Conservation (phyloP, 2,113 vertebrate genomes). For the Capra hircus region DNA sequence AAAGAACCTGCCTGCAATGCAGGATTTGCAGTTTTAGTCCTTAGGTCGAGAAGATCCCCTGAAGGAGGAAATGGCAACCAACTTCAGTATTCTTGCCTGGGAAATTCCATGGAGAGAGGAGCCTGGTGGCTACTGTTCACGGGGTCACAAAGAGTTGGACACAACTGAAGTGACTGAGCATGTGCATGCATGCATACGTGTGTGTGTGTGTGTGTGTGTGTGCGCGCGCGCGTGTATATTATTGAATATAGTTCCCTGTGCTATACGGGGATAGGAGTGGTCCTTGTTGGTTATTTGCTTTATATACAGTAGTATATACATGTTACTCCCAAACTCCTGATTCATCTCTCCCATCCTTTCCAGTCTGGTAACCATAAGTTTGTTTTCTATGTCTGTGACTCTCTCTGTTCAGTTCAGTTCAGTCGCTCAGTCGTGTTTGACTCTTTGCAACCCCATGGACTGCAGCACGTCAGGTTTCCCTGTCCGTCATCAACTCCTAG, state of each 20-base stretch:
- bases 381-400: not conserved
- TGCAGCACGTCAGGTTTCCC: not conserved
- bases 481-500: not conserved
- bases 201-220: not conserved
- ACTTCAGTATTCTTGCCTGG: not conserved
- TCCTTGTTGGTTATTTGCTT: not conserved
- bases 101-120: not conserved
- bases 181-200: not conserved
- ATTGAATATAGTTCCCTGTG: not conserved
- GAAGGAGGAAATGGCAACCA: not conserved
- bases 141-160: not conserved
- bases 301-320: not conserved
- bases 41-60: not conserved
- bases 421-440: accelerated
- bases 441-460: not conserved
- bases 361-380: not conserved
- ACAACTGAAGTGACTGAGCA: not conserved
- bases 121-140: not conserved
- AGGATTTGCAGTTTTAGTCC: not conserved
- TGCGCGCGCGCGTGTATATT: not conserved
- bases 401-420: not conserved
- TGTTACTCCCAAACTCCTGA: not conserved
- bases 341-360: not conserved
- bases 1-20: not conserved
- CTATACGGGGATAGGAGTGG: not conserved